These are phyloP conservation scores for Peromyscus eremicus DNA, from an alignment of 2,797 vertebrate genomes.

Conservation along the genomic window DNA sequence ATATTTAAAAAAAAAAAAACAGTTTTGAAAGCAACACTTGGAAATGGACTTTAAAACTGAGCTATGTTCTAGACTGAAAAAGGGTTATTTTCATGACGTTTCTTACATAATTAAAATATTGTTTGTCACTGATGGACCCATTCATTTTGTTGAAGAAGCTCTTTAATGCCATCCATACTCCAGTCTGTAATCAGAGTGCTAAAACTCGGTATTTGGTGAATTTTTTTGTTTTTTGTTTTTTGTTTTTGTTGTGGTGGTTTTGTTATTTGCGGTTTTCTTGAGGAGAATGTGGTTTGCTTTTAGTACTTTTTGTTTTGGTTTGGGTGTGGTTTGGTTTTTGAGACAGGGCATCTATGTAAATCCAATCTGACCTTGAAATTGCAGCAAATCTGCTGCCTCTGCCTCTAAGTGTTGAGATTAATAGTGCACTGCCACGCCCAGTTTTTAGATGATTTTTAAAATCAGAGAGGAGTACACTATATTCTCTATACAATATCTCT, in stretches of 20 bases:
- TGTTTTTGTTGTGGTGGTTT: not conserved
- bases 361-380: not conserved
- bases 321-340: not conserved
- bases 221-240: not conserved
- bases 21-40: not conserved
- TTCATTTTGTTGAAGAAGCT: not conserved
- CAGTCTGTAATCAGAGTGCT: not conserved
- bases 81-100: not conserved
- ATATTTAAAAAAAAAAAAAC: not conserved
- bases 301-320: not conserved
- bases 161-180: not conserved
- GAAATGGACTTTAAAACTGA: not conserved
- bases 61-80: not conserved
- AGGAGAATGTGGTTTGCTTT: not conserved
- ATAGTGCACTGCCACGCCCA: not conserved
- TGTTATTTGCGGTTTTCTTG: not conserved
- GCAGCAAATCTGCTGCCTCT: not conserved
- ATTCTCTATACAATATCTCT: not conserved
- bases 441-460: not conserved
- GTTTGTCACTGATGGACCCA: not conserved
- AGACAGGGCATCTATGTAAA: not conserved
- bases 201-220: not conserved
- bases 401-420: not conserved
- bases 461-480: not conserved
- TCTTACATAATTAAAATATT: not conserved